A percentile compares a stretch with the other conserved stretches of the same genome.
phyloP scores from a whole-genome alignment of 2,113 vertebrate species.

The Alouatta palliata region DNA sequence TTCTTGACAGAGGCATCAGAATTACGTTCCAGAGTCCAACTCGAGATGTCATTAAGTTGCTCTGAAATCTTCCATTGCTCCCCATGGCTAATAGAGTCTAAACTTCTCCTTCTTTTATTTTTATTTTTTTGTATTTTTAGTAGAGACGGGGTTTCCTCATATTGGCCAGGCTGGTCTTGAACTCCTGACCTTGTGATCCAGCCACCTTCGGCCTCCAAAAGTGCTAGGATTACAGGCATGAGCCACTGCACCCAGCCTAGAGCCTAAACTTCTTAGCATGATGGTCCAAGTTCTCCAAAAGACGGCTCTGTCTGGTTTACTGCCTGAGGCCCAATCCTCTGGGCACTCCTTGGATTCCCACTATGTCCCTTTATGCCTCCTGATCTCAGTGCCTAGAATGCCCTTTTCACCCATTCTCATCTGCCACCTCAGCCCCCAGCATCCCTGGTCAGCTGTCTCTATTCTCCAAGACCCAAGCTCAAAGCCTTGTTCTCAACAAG shows the following conservation, averaged over 20 bases:
- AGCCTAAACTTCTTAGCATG: background rate
- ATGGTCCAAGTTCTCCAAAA: background rate
- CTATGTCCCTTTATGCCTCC: background rate
- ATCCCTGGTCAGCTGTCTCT: background rate
- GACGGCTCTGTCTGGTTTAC: background rate
- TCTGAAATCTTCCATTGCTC: background rate
- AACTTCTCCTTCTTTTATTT: background rate
- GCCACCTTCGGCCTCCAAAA: no score
- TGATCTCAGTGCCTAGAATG: background rate
- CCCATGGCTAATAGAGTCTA: background rate
- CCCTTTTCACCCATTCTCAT: background rate
- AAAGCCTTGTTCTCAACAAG: background rate
- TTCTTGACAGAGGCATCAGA: background rate
- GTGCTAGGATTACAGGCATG: no score
- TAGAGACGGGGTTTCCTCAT: no score
- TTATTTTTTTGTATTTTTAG: no score
- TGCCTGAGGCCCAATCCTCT: background rate
- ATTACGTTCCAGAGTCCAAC: background rate
- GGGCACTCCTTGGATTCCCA: background rate
- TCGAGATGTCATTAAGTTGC: background rate
- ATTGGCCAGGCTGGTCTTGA: no score
- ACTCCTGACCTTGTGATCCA: no score
- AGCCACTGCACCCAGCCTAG: no score
- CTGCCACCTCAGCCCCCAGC: background rate
- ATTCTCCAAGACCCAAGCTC: background rate